Conservation (phyloP, 2,888 invertebrate species). For the Papilio gigon region DNA sequence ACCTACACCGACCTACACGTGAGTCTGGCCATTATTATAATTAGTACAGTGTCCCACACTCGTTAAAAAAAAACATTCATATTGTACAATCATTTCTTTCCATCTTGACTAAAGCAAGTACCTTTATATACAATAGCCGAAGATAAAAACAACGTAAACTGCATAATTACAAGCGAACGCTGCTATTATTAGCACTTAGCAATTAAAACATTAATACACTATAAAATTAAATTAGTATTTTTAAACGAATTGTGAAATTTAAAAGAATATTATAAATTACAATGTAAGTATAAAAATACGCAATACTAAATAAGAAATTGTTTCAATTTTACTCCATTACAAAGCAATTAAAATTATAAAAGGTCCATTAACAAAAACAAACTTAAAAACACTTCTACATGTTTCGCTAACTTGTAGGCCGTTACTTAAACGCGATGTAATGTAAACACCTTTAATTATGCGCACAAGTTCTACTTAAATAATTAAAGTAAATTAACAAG, state of each 20-base stretch:
- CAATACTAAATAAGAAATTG: background rate
- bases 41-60: too few species aligned
- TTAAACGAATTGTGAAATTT: background rate
- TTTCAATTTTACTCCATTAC: background rate
- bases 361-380: constrained; percentile 12
- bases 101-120: too few species aligned
- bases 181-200: background rate
- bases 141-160: background rate
- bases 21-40: too few species aligned
- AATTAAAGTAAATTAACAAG: constrained; percentile 29
- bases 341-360: background rate
- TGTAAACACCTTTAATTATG: constrained; percentile 34
- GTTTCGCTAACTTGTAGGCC: constrained; percentile 19
- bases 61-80: too few species aligned
- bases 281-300: background rate
- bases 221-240: background rate
- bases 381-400: constrained; percentile 21
- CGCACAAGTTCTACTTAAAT: constrained; percentile 5
- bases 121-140: too few species aligned
- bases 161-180: background rate
- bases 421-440: constrained; percentile 24
- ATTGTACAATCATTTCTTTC: too few species aligned
- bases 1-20: too few species aligned
- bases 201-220: background rate
- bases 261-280: background rate